Conservation (phyloP, 2,113 vertebrate genomes). For the Rhombomys opimus region DNA sequence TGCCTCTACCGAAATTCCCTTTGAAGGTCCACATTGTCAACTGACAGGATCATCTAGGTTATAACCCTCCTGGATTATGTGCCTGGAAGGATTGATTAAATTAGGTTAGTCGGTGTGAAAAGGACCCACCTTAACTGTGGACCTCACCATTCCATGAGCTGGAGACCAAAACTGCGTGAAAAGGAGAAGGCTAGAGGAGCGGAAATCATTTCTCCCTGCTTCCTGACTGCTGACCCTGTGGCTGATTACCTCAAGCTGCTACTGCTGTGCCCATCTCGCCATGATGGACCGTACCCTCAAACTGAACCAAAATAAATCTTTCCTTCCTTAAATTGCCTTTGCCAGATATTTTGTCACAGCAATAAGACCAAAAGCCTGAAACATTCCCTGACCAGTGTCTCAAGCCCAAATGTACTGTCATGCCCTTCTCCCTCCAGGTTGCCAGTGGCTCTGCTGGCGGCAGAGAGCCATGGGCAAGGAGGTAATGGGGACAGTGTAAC, state of each 20-base stretch:
- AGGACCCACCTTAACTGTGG: neutral
- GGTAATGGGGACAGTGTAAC: neutral
- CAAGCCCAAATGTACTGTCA: neutral
- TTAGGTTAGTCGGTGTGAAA: neutral
- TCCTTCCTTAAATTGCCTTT: neutral
- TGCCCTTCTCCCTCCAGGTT: neutral
- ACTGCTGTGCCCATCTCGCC: rapidly evolving
- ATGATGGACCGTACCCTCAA: neutral
- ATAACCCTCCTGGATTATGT: neutral
- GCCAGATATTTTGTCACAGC: neutral
- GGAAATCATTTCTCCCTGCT: neutral
- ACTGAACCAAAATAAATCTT: neutral
- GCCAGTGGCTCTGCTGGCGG: neutral
- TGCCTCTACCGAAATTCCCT: neutral
- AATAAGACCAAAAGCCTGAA: neutral
- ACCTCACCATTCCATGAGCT: neutral
- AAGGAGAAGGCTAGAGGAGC: neutral
- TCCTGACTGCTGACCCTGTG: neutral
- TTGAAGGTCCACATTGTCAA: neutral
- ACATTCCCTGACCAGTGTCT: neutral
- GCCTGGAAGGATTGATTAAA: neutral
- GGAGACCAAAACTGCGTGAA: neutral
- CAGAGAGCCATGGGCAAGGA: neutral
- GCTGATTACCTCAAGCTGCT: neutral
- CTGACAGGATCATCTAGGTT: neutral